Base-by-base conservation (phyloP, 2,888 invertebrate genomes). In the Cataglyphis rosenhaueri region DNA sequence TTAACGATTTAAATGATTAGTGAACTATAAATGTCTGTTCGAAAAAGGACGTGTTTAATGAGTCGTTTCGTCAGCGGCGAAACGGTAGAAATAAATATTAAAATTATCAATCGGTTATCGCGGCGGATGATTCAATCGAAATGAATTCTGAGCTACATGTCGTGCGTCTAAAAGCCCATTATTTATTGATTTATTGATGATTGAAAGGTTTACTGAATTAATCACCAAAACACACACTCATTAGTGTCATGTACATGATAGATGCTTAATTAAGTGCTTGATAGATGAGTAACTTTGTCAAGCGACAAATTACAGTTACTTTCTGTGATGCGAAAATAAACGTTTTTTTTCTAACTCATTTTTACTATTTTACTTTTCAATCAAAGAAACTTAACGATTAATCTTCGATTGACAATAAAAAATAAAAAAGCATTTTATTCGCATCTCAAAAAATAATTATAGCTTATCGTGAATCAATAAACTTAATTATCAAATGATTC, bases 1-100 rank as follows among this genome's bases (percentile, higher is more conserved):
- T 73, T 32, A 32, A 32, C 12, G 52, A 52, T 66, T 29, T n/a
- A 29, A 74, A 74, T n/a, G 3, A 38, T 15, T 9, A 32, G 61
- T 32, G 35, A 38, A 38, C 48, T 12, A 70, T 9, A 61, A 65
- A 81, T 48, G 64, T 48, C 48, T 6, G 15, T 8, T 32, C 65
- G 21, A n/a, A 71, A 71, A 79, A 66, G 85, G 83, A 70, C 21
- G 29, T 75, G 61, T 76, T 81, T 66, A 65, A 81, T 81, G 65
- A 65, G 41, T 61, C 55, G 68, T 81, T 81, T 86, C 71, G 81
- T 32, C 48, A 64, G 61, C 62, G 76, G 64, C 35, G 38, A 81
- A 73, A 57, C 68, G 78, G 75, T 12, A 18, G 35, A 32, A 78
- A 57, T 66, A n/a, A 68, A 66, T 64, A 75, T 76, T 68, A 78